Conservation (phyloP, 2,888 invertebrate genomes). For the Protonemura montana region DNA sequence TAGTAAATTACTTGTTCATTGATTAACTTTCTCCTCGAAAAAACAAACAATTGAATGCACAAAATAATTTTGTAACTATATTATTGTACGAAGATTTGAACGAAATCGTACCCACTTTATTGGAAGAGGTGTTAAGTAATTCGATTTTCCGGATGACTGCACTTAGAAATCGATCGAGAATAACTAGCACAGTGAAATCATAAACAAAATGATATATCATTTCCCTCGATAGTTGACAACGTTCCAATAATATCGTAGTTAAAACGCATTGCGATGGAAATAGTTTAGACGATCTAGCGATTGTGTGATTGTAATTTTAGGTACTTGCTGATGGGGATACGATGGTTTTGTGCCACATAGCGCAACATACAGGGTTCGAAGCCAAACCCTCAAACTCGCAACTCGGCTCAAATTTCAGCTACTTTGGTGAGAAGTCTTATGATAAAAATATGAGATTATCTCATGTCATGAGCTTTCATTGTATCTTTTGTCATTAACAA, state of each 20-base stretch:
- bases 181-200: conserved; percentile 20
- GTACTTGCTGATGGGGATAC: conserved; percentile 54
- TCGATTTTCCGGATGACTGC: conserved; percentile 24
- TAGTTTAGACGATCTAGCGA: background rate
- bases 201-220: conserved; percentile 27
- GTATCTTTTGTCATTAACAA: background rate
- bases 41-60: background rate
- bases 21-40: background rate
- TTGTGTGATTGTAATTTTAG: conserved; percentile 45
- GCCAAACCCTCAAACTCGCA: background rate
- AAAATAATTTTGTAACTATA: background rate
- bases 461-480: background rate
- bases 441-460: background rate
- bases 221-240: background rate
- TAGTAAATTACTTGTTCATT: background rate
- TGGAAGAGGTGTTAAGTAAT: background rate
- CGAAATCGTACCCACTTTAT: background rate
- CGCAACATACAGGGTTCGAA: conserved; percentile 53
- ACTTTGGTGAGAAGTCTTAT: background rate
- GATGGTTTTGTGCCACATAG: conserved; percentile 58
- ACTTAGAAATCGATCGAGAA: background rate
- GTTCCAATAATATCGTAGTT: too few species aligned
- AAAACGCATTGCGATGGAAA: background rate
- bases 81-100: conserved; percentile 18
- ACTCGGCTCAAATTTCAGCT: background rate